Evolutionary conservation across 30 jellyfish, hydroid and myxozoan genomes (phyloP).

Genomic region (Turritopsis dohrnii): DNA sequence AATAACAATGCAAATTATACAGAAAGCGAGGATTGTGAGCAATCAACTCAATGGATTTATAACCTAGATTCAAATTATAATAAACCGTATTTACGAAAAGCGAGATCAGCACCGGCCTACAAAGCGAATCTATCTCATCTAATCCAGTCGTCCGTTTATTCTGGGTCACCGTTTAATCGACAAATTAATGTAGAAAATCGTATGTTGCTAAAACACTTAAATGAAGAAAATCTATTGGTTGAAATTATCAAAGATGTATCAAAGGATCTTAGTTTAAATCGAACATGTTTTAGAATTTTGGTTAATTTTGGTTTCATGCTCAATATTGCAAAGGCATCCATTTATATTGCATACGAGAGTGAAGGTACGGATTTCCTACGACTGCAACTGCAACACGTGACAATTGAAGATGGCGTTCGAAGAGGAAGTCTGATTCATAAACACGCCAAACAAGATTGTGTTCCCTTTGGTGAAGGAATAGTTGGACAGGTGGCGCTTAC

Average conservation of each 20-base stretch:
- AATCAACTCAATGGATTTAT: slow-evolving; percentile 10
- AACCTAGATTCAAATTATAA: not conserved
- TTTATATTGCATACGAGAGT: slow-evolving; percentile 36
- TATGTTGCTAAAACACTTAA: slow-evolving; percentile 27
- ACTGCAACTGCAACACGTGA: slow-evolving; percentile 8
- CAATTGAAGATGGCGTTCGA: slow-evolving; percentile 27
- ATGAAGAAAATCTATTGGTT: slow-evolving; percentile 50
- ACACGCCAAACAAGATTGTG: not conserved
- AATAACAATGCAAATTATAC: slow-evolving; percentile 29
- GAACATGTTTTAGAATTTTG: slow-evolving; percentile 44
- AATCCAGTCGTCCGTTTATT: slow-evolving; percentile 61
- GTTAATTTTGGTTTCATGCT: slow-evolving; percentile 62
- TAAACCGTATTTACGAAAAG: slow-evolving; percentile 50
- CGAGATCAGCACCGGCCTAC: slow-evolving; percentile 67
- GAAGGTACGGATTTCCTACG: slow-evolving; percentile 30
- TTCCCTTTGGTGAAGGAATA: slow-evolving; percentile 31
- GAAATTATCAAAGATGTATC: slow-evolving; percentile 59
- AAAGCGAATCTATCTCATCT: slow-evolving; percentile 44
- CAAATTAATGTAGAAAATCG: slow-evolving; percentile 35
- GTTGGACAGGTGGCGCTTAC: slow-evolving; percentile 46
- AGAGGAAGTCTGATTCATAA: slow-evolving; percentile 23
- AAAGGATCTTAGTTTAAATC: slow-evolving; percentile 56
- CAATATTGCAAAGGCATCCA: slow-evolving; percentile 46
- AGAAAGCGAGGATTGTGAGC: not conserved
- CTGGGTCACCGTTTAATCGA: slow-evolving; percentile 40